Percentiles rank a stretch among this genome's conserved stretches.
phyloP scores from a whole-genome alignment of 2,888 invertebrate genomes.

The Drosophila mettleri region DNA sequence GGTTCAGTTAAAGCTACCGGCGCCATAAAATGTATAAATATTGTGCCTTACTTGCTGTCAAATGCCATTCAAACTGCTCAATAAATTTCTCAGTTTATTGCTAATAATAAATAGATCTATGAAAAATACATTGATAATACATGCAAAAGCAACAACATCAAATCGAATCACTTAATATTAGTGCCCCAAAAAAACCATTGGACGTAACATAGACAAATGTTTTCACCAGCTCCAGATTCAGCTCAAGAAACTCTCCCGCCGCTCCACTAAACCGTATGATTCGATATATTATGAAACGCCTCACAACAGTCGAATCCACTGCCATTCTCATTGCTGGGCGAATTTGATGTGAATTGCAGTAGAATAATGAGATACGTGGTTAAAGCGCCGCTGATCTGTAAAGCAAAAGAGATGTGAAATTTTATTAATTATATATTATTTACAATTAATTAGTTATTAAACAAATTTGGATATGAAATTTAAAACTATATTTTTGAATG shows the following conservation, averaged over 20 bases:
- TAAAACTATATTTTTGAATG: no score
- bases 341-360: constrained; percentile 83
- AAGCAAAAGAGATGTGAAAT: not conserved
- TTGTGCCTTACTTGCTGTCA: not conserved
- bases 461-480: no score
- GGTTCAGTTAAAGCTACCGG: not conserved
- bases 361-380: constrained; percentile 85
- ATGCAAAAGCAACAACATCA: constrained; percentile 50
- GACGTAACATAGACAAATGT: constrained; percentile 13
- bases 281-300: constrained; percentile 54
- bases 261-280: constrained; percentile 48
- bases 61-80: constrained; percentile 6
- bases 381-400: constrained; percentile 84
- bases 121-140: constrained; percentile 38
- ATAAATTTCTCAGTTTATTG: constrained; percentile 47
- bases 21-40: not conserved
- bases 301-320: constrained; percentile 50
- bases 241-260: not conserved
- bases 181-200: constrained; percentile 21
- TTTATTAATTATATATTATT: no score
- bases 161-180: constrained; percentile 41
- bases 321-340: constrained; percentile 46
- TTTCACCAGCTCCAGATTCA: constrained; percentile 21
- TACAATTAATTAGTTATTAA: no score
- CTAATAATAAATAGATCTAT: constrained; percentile 43